Percentiles rank a stretch among this genome's conserved stretches.
phyloP scores from a whole-genome alignment of 2,797 vertebrate species.

The Poeciliopsis gracilis region DNA sequence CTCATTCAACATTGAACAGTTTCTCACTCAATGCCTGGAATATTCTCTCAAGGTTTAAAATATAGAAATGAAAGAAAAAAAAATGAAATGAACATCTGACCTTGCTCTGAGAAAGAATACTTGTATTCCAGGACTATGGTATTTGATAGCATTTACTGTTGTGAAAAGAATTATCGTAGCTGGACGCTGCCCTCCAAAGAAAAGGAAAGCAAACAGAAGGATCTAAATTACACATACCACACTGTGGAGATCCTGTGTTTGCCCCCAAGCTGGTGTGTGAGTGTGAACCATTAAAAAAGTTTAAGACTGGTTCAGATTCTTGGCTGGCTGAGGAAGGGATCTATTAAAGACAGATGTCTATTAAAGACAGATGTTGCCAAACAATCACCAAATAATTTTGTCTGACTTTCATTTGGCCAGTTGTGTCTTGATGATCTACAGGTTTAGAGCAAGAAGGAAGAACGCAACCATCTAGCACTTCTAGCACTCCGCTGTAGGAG shows the following conservation, averaged over 20 bases:
- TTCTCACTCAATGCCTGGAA: conserved; percentile 43
- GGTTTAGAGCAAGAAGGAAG: not conserved
- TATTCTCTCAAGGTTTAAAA: conserved; percentile 10
- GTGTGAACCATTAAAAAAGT: not conserved
- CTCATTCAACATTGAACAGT: conserved; percentile 13
- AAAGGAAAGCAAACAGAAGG: conserved; percentile 58
- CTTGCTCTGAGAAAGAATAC: conserved; percentile 40
- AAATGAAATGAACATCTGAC: conserved; percentile 18
- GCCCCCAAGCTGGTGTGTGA: conserved; percentile 15
- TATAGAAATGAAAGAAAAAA: not conserved
- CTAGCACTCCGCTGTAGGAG: no score
- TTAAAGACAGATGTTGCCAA: not conserved
- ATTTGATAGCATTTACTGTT: conserved; percentile 48
- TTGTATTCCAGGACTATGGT: conserved; percentile 35
- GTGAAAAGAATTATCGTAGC: conserved; percentile 61
- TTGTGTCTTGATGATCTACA: not conserved
- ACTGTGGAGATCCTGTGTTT: conserved; percentile 19
- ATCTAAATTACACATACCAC: conserved; percentile 48
- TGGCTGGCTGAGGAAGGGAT: conserved; percentile 1
- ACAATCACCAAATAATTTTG: not conserved
- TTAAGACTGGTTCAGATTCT: conserved; percentile 11
- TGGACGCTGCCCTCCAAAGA: conserved; percentile 32
- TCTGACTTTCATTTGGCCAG: not conserved
- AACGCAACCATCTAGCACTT: not conserved
- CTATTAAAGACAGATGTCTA: not conserved